Percentiles rank a stretch among this genome's conserved stretches.
Conservation (phyloP, 2,797 vertebrate species). For the Sebastes kiyomatsui region DNA sequence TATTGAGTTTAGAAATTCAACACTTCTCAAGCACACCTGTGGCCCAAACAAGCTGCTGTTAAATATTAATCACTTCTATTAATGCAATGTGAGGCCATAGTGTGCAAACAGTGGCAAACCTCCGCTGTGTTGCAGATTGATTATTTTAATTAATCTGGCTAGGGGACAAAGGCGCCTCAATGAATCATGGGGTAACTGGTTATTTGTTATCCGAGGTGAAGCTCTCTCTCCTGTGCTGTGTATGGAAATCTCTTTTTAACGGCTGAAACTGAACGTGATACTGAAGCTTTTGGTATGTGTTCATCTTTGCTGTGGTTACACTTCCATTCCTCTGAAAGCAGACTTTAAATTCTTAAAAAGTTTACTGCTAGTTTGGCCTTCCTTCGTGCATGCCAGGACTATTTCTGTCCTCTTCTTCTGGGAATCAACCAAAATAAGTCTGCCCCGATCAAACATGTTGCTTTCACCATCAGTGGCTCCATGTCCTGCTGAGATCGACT, state of each 20-base stretch:
- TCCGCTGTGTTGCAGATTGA: constrained; percentile 41
- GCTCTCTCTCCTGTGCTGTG: background rate
- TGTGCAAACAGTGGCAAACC: constrained; percentile 19
- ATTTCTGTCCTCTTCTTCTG: constrained; percentile 35
- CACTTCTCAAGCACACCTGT: constrained; percentile 17
- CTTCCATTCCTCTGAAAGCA: background rate
- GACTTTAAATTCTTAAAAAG: background rate
- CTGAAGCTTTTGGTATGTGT: background rate
- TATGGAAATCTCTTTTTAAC: background rate
- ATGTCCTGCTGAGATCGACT: constrained; percentile 43
- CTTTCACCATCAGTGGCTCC: constrained; percentile 47
- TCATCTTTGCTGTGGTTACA: background rate
- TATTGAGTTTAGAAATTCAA: background rate
- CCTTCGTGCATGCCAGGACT: background rate
- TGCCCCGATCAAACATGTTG: constrained; percentile 50
- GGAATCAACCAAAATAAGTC: constrained; percentile 42
- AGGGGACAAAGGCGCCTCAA: background rate
- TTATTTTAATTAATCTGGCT: constrained; percentile 55
- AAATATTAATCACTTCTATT: constrained; percentile 47
- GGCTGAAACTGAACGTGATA: background rate
- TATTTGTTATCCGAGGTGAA: constrained; percentile 1
- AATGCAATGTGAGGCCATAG: constrained; percentile 17
- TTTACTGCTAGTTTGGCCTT: background rate
- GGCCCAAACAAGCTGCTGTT: constrained; percentile 5
- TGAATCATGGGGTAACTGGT: constrained; percentile 17